Percentiles rank a stretch among this genome's conserved stretches.
These are phyloP conservation scores for Thalassophryne amazonica DNA, from an alignment of 2,797 vertebrate genomes.

Conservation along the genomic window DNA sequence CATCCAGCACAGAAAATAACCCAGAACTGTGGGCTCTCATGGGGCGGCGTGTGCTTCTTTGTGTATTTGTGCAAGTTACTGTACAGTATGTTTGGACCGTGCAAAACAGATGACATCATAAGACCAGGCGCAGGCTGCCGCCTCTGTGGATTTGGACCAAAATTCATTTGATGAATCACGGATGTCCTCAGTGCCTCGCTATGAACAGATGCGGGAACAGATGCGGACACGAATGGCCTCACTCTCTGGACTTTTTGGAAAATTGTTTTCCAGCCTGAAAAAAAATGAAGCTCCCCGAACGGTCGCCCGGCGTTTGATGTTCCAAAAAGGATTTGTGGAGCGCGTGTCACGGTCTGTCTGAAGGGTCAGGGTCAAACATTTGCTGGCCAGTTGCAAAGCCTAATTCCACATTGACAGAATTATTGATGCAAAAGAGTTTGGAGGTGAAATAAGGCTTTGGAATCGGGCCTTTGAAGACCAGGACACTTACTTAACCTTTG, in stretches of 20 bases:
- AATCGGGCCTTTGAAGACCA: constrained; percentile 28
- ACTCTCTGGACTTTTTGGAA: not conserved
- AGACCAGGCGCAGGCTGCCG: constrained; percentile 49
- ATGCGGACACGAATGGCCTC: constrained; percentile 15
- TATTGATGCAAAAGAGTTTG: constrained; percentile 50
- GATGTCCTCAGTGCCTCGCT: constrained; percentile 42
- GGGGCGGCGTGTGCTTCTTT: constrained; percentile 15
- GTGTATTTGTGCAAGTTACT: constrained; percentile 14
- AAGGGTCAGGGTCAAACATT: constrained; percentile 50
- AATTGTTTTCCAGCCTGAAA: not conserved
- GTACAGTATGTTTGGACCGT: constrained; percentile 40
- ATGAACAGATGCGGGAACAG: constrained; percentile 46
- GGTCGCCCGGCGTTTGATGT: constrained; percentile 37
- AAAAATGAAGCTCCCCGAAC: constrained; percentile 4
- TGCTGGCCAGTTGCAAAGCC: constrained; percentile 38
- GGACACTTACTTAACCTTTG: constrained; percentile 59
- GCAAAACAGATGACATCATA: constrained; percentile 64
- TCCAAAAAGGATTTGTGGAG: constrained; percentile 15
- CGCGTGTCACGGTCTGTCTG: not conserved
- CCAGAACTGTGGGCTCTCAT: constrained; percentile 40
- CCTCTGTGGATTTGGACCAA: constrained; percentile 39
- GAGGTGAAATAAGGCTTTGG: constrained; percentile 38
- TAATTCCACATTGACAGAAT: constrained; percentile 57
- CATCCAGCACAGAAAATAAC: constrained; percentile 46
- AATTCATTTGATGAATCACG: constrained; percentile 62